These are phyloP conservation scores for Sarcophaga carnaria DNA, from an alignment of 2,888 invertebrate genomes.

Conservation along the genomic window DNA sequence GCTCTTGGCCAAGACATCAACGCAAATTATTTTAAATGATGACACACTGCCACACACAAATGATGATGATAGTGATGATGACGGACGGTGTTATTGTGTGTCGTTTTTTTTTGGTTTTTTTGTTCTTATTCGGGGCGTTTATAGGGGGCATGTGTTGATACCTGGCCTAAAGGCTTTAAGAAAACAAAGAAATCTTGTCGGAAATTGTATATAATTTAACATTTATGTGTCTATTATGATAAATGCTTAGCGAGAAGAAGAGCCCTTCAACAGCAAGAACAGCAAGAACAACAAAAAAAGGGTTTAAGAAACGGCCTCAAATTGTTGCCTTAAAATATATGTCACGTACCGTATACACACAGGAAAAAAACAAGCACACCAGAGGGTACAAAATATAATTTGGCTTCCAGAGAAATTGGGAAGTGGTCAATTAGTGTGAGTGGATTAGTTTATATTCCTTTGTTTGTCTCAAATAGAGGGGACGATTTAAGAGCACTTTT, in stretches of 20 bases:
- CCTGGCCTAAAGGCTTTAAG: background rate
- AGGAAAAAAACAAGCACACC: background rate
- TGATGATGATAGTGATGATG: background rate
- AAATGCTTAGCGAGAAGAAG: background rate
- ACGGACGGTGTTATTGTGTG: no score
- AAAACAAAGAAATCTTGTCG: background rate
- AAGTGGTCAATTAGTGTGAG: background rate
- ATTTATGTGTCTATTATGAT: background rate
- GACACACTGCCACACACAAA: background rate
- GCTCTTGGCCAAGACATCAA: background rate
- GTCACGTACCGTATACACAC: background rate
- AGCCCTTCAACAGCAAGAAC: background rate
- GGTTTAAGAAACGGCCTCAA: background rate
- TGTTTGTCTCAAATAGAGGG: background rate
- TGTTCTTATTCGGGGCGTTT: background rate
- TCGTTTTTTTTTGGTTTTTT: background rate
- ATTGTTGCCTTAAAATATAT: background rate
- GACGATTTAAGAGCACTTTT: no score
- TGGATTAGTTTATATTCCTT: background rate
- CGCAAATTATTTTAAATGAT: background rate
- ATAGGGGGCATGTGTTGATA: background rate
- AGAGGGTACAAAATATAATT: background rate
- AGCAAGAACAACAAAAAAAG: background rate
- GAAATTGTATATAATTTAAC: background rate
- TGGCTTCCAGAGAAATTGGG: background rate